Evolutionary conservation across 2,797 vertebrate species (phyloP), one percentile per base, ranked within the genome.

Genomic region (Rhinogobio ventralis): DNA sequence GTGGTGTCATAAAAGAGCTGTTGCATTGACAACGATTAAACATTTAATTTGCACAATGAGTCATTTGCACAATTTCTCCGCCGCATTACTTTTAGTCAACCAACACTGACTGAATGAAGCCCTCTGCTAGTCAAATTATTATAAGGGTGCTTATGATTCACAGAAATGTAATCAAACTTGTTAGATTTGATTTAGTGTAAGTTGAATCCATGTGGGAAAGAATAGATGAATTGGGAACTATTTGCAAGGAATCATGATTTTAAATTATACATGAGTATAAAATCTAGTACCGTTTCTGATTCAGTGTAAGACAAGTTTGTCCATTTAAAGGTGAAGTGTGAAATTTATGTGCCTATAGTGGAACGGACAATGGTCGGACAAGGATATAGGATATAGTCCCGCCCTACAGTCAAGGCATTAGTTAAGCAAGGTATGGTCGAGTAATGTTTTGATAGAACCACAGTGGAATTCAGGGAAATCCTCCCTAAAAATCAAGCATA

Each of bases 21-120:
- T 75, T 25, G 45, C 60, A 82, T n/a, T 28, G 51, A 62, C 7
- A 42, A 39, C n/a, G 14, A 28, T 76, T 53, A 67, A 55, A 53
- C 45, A 53, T 36, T 33, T 83, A 2, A 77, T 64, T 79, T 79
- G 57, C 76, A 46, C 62, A 77, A 20, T 55, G 68, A 60, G n/a
- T 60, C 10, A 71, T 57, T 55, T 81, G 33, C 51, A 25, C 66
- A 14, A 23, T 57, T 72, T 36, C 51, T 30, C 13, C 19, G 4
- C 39, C 10, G 13, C 51, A 72, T 81, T 81, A 71, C 45, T 81
- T 15, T 39, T 71, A 55, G 17, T 81, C 51, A 71, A 17, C 42
- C 51, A 72, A 19, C 4, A 3, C 62, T 77, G 55, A 14, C 28
- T 67, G 20, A 67, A 68, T 68, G 28, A 51, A 79, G 78, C 5